These are phyloP conservation scores for Bombyx huttoni DNA, from an alignment of 2,888 invertebrate genomes.

Conservation along the genomic window DNA sequence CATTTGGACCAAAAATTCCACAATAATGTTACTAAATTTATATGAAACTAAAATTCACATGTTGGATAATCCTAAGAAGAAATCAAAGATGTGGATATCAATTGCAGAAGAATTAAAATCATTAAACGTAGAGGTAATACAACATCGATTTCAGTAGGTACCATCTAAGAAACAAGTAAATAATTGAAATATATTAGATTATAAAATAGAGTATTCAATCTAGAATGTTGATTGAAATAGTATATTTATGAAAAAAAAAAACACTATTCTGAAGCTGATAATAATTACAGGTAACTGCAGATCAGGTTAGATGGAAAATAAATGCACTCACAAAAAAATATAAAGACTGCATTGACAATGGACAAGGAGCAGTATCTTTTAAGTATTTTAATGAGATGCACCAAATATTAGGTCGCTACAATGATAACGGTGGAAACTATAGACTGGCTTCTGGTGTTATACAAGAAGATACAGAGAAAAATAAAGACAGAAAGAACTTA, in stretches of 20 bases:
- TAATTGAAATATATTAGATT: too few species aligned
- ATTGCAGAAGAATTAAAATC: conserved; percentile 45
- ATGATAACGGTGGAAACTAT: conserved; percentile 31
- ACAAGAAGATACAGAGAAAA: conserved; percentile 20
- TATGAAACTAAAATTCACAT: conserved; percentile 49
- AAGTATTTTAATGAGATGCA: conserved; percentile 55
- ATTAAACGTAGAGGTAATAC: conserved; percentile 33
- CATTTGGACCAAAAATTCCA: conserved; percentile 46
- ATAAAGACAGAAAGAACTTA: conserved; percentile 24
- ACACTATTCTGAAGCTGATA: neutral
- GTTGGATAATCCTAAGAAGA: conserved; percentile 49
- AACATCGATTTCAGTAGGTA: neutral
- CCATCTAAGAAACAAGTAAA: neutral
- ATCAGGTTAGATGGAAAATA: conserved; percentile 51
- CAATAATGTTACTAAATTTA: conserved; percentile 36
- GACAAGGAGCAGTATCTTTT: conserved; percentile 31
- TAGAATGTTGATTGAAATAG: neutral
- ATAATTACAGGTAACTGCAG: conserved; percentile 36
- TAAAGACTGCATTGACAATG: conserved; percentile 44
- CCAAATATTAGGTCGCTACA: conserved; percentile 38
- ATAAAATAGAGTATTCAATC: too few species aligned
- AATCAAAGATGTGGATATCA: conserved; percentile 49
- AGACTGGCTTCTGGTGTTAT: conserved; percentile 38
- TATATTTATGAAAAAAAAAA: conserved; percentile 1
- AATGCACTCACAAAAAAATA: conserved; percentile 51